Base-by-base conservation (phyloP, 2,888 invertebrate species). In the Aleiodes alternator region DNA sequence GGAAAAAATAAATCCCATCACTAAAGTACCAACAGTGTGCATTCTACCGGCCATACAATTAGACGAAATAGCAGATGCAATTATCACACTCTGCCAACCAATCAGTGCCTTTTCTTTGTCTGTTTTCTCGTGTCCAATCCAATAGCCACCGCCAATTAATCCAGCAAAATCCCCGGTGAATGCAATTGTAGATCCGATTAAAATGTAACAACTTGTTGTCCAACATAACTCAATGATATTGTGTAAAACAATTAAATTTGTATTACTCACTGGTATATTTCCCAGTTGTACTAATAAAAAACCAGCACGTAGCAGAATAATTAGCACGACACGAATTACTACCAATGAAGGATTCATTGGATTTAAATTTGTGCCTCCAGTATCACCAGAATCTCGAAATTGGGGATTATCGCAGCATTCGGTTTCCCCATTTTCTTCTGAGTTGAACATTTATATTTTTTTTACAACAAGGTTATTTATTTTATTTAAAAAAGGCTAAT, bases 281-380 rank as follows among this genome's bases (percentile, higher is more conserved):
- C 89, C 89, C 9, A 89, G 76, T 80, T 90, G 88, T 0, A 89
- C 78, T 9, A 88, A 78, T 4, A 88, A 79, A 64, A 85, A 87
- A 59, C 90, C 89, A 16, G 85, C 75, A 51, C 89, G 84, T n/a
- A 87, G 74, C 2, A 90, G 66, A 34, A 90, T 76, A 14, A 83
- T 82, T 1, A 86, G 75, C 4, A 79, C 23, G n/a, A 80, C 51
- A n/a, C 84, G 83, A 6, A 69, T 64, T n/a, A 78, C 7, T 2
- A n/a, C 61, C 0, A 56, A 64, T 78, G 77, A 76, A 8, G 76
- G 55, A n/a, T 16, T 38, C 31, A 34, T 12, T 4, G 51, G 31
- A 29, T 50, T 55, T 9, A 61, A 23, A 23, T 29, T 29, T 3
- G 9, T 11, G 3, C 8, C 38, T 5, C 7, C 56, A 23, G 56